Evolutionary conservation across 2,797 vertebrate genomes (phyloP), one percentile per base, ranked within the genome.

Genomic region (Leptatherina wallacei): DNA sequence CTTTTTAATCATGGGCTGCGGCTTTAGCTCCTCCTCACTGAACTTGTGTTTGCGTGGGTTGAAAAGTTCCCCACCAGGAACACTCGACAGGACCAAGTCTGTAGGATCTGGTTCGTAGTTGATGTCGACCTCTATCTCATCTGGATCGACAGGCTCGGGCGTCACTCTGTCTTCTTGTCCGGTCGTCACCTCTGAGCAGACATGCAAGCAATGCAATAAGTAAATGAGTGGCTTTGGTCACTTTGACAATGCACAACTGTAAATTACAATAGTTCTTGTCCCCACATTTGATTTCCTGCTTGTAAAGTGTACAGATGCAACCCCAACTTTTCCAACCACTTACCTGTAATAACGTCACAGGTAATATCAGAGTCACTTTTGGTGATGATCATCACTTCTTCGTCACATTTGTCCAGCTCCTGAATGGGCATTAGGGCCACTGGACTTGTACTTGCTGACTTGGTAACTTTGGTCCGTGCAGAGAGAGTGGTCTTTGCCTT

Each of bases 1-100:
- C 88, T 99, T 99, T 90, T 99, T 99, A 89, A 99, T 99, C 96
- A 99, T 98, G 2, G 98, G 98, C 75, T 99, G 98, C 29, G 98
- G 98, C 86, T 98, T 99, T 68, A 99, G 96, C 73, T 99, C 98
- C 20, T 98, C 97, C 33, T 98, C 97, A 0, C 93, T 93, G 90
- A 99, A 99, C 85, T 95, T 97, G 93, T 98, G 97, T 82, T 98
- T 98, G 75, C 98, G 96, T 12, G 98, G 98, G 88, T 99, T 85
- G 71, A 99, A 99, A 75, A 99, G 96, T 75, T 98, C 96, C 1
- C 97, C 97, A 9, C 98, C 97, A 0, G 98, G 97, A 61, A 99
- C 96, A 0, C 96, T 99, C 57, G 98, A 99, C 65, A 99, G 94
- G 73, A 98, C 96, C 88, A 99, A 89, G 91, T 99, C 97, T 0